Percentiles rank a stretch among this genome's conserved stretches.
Conservation (phyloP, 2,888 invertebrate species). For the Macropis europaea region DNA sequence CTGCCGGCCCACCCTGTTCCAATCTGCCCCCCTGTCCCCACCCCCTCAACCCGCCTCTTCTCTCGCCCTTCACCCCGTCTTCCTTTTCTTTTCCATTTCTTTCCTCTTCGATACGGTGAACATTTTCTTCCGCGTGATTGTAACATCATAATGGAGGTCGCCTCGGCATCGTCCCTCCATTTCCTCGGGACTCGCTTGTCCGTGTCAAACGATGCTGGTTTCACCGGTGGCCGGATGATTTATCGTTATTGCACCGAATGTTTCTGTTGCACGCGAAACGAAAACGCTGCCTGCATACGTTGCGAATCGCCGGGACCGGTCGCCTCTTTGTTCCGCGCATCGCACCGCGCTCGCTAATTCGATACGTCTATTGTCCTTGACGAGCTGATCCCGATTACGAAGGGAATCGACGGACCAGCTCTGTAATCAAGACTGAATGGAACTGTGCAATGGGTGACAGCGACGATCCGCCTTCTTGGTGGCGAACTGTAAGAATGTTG, state of each 20-base stretch:
- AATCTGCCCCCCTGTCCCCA: constrained; percentile 25
- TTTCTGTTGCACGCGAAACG: not conserved
- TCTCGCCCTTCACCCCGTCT: not conserved
- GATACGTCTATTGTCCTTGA: no score
- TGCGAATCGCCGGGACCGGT: no score
- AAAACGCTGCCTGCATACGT: no score
- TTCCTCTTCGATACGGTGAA: constrained; percentile 40
- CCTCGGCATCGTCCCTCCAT: constrained; percentile 14
- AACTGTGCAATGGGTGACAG: no score
- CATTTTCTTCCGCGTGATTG: constrained; percentile 65
- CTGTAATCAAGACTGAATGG: no score
- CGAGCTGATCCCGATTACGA: no score
- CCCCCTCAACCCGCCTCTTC: constrained; percentile 13
- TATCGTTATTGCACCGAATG: constrained; percentile 9
- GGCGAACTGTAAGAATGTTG: no score
- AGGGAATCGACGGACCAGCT: no score
- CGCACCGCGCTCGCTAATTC: no score
- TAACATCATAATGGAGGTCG: constrained; percentile 41
- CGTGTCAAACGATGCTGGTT: constrained; percentile 38
- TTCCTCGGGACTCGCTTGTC: constrained; percentile 14
- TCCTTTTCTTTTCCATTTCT: constrained; percentile 25
- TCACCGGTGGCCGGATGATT: constrained; percentile 30
- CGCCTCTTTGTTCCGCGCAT: no score
- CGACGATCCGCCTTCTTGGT: no score
- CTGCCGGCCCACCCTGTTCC: constrained; percentile 28